Base-by-base conservation (phyloP, 2,113 vertebrate genomes). In the Psilopsiagon aurifrons region DNA sequence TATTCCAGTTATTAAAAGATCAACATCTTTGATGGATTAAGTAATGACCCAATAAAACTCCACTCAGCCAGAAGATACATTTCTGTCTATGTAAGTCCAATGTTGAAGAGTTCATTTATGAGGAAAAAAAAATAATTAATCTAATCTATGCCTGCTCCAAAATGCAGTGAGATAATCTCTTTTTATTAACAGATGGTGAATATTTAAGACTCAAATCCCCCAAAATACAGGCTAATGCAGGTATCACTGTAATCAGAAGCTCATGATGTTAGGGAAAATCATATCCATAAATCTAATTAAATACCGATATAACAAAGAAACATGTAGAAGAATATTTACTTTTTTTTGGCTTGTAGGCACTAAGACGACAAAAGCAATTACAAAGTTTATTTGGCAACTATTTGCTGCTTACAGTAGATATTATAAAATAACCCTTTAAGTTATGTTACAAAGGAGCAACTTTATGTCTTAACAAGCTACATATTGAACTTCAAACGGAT, bases 1-100 rank as follows among this genome's bases (percentile, higher is more conserved):
- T 87, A 49, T 63, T 95, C 11, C 82, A 69, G n/a, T 92, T 92
- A 95, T 88, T 95, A 96, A 97, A 96, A 97, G 52, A 94, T 91
- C 64, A 84, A n/a, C 51, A 66, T 68, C 51, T 87, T 89, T 90
- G 68, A 73, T 68, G 63, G 62, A 96, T 88, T 95, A 94, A 94
- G 55, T 54, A 37, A 94, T 28, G 43, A 95, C 81, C 46, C 88
- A 96, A 87, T 67, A 75, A 69, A 96, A 91, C 28, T 70, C 7
- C 47, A 88, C 39, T 94, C 63, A 79, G 74, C 3, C 74, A 74
- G 54, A 92, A 92, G 76, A 92, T 16, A 81, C 49, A 67, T 83
- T 64, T 47, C 71, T 85, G 44, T 46, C 81, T 71, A 5, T 5
- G 6, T 51, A 60, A 60, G 44, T 92, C 44, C 44, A 87, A 20